A percentile compares a stretch with the other conserved stretches of the same genome.
Evolutionary conservation across 92 coral and sea anemone genomes (phyloP).

Genomic region (Chrysogorgia sp.): DNA sequence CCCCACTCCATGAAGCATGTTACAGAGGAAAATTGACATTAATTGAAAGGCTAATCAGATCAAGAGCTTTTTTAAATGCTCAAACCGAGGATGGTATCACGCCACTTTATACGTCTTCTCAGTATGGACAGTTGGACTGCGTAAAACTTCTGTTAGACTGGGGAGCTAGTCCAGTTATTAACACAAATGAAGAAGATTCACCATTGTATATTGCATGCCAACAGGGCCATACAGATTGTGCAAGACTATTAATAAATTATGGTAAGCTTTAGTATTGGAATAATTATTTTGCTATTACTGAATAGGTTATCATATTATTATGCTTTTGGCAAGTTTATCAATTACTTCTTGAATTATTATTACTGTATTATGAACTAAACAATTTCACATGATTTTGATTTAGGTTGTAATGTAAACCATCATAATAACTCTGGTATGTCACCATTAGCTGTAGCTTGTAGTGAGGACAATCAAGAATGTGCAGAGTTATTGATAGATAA

Average conservation of each 20-base stretch:
- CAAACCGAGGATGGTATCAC: slow-evolving; percentile 17
- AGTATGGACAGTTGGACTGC: slow-evolving; percentile 19
- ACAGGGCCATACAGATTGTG: slow-evolving; percentile 18
- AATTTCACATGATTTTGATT: not conserved
- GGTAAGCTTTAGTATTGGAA: slow-evolving; percentile 15
- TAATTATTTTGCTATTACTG: no score
- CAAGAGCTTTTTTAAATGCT: slow-evolving; percentile 16
- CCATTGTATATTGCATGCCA: slow-evolving; percentile 40
- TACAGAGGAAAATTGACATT: not conserved
- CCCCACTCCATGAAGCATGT: slow-evolving; percentile 39
- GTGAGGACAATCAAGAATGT: slow-evolving; percentile 10
- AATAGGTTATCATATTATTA: no score
- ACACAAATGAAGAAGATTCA: not conserved
- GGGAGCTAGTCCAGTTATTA: slow-evolving; percentile 6
- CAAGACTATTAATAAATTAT: not conserved
- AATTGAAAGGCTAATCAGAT: not conserved
- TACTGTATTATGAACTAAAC: no score
- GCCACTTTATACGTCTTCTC: slow-evolving; percentile 22
- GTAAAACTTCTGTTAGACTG: not conserved
- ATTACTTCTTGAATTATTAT: no score
- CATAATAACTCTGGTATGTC: not conserved
- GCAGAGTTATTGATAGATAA: slow-evolving; percentile 23
- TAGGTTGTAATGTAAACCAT: slow-evolving; percentile 8
- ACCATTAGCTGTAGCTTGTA: slow-evolving; percentile 21
- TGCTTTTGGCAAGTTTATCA: no score